Evolutionary conservation across 2,797 vertebrate genomes (phyloP), one percentile per base, ranked within the genome.

Genomic region (Pseudochromis fuscus): DNA sequence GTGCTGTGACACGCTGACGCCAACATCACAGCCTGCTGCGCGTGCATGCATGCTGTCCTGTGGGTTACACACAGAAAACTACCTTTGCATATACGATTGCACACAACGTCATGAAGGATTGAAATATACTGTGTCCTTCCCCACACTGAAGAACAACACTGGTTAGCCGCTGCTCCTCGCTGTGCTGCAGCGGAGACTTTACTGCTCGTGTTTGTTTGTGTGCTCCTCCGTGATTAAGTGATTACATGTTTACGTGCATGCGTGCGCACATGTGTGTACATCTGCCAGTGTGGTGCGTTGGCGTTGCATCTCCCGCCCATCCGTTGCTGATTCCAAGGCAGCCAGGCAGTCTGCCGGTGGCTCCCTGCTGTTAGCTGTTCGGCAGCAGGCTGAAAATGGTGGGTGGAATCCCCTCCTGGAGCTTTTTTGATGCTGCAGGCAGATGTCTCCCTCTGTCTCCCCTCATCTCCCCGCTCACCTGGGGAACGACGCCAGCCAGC

Each of bases 331-430:
- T 55, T 71, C 13, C 27, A 72, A 65, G 70, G 51, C 68, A 71
- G 74, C 48, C 65, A 71, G 67, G 65, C 87, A 75, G 84, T 70
- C 58, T 79, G 78, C 72, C 21, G 51, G 67, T 71, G 64, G 68
- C 75, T 77, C 61, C 89, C 89, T 76, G 84, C 89, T 86, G 89
- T 77, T 81, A 74, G 83, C 52, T 74, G 69, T 88, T 82, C 76
- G 9, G n/a, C 68, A 58, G 78, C 69, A 72, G 56, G 71, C 80
- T 85, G 83, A 71, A 85, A 77, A 60, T 77, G 78, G 82, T 91
- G 82, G 88, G 90, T 81, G 85, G 90, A 91, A 92, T 91, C 90
- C 86, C 90, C 85, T 84, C 83, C 66, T 73, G 84, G 86, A 89
- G 81, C 64, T 84, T 79, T 81, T 86, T 73, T 77, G 74, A 79